Conservation (phyloP, 2,797 vertebrate species). For the Sebastes jordani region DNA sequence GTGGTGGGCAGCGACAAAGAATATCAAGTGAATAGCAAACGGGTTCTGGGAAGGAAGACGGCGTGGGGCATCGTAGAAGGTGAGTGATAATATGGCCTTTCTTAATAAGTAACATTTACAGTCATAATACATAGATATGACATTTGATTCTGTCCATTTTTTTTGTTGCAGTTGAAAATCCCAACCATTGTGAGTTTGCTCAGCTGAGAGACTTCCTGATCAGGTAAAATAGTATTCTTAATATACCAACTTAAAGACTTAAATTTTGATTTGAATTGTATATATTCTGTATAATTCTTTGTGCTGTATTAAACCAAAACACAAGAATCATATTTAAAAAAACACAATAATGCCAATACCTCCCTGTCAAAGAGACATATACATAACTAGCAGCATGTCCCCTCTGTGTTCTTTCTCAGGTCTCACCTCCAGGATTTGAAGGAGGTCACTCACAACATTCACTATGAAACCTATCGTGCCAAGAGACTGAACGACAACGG, state of each 20-base stretch:
- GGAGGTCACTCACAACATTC: constrained; percentile 98
- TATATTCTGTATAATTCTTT: background rate
- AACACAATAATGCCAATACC: background rate
- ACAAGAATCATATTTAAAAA: background rate
- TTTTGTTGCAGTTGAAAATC: constrained; percentile 91
- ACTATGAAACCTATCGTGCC: constrained; percentile 97
- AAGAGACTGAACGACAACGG: constrained; percentile 95
- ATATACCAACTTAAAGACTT: background rate
- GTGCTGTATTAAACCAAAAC: background rate
- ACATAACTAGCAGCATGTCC: background rate
- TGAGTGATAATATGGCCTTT: constrained; percentile 61
- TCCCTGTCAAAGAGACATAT: background rate
- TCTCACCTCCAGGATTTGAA: constrained; percentile 98
- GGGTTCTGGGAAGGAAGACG: constrained; percentile 95
- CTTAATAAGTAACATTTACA: background rate
- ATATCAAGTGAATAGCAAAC: constrained; percentile 95
- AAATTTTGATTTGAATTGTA: background rate
- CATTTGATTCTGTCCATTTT: constrained; percentile 1
- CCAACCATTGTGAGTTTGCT: constrained; percentile 97
- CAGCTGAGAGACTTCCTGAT: constrained; percentile 97
- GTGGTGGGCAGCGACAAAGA: constrained; percentile 99
- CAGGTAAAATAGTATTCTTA: constrained; percentile 83
- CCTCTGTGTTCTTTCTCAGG: constrained; percentile 69
- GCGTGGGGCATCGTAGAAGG: constrained; percentile 98
- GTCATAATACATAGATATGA: background rate